Evolutionary conservation across 2,888 invertebrate genomes (phyloP), one percentile per base, ranked within the genome.

Genomic region (Hyposoter didymator): DNA sequence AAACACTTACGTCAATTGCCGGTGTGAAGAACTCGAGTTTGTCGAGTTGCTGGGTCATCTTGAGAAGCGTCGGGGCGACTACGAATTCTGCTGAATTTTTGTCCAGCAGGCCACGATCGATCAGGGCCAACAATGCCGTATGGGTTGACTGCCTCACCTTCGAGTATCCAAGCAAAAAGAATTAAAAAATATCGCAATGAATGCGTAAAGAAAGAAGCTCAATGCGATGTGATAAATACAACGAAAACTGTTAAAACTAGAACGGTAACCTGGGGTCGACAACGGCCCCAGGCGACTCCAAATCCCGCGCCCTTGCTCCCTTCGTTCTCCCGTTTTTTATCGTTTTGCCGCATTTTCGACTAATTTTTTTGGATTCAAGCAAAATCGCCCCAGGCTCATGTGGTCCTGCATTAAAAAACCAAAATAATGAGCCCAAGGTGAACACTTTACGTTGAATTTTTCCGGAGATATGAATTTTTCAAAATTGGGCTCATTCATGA

Each of bases 61-160:
- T 95, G 82, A 96, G 91, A 74, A 97, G 95, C 35, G 95, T 95
- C 14, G 96, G 96, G 89, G 96, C 96, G 69, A 97, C 95, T 92
- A 95, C 95, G 69, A 95, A 94, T 90, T 96, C 96, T 76, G 96
- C 95, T 89, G 96, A 95, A 78, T 94, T 94, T 90, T 94, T 93
- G 69, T 95, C 95, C 78, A 97, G 94, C 64, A 96, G 94, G 75
- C 95, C 95, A 86, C 96, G 95, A 91, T 97, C 96, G 90, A 97
- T 94, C 64, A 97, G 93, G 55, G 95, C 94, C 87, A 96, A 92
- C 47, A 97, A 93, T 10, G 96, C 95, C 14, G 95, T 94, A 88
- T 96, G 96, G 62, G 96, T 95, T 66, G 95, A 95, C 91, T 96
- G 96, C 75, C 96, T 95, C 66, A 96, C 96, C 95, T 96, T 69